Percentiles rank a stretch among this genome's conserved stretches.
phyloP scores from a whole-genome alignment of 2,113 vertebrate species.

The Anolis sagrei region DNA sequence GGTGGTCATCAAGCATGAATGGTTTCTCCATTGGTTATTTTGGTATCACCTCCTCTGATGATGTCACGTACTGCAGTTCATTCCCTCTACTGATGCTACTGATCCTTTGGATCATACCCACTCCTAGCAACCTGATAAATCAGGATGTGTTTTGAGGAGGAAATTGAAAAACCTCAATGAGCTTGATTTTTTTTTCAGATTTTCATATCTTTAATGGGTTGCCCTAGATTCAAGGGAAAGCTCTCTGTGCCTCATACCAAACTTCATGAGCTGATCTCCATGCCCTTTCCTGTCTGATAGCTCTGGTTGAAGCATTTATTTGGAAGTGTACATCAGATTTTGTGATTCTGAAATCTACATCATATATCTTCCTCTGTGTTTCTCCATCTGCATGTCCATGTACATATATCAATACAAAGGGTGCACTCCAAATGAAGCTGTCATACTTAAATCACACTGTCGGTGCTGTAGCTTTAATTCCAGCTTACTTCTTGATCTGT shows the following conservation, averaged over 20 bases:
- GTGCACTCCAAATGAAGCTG: slow-evolving; percentile 36
- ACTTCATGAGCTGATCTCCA: background rate
- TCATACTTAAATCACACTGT: slow-evolving; percentile 27
- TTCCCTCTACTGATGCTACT: no score
- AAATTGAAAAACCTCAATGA: no score
- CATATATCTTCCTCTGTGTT: background rate
- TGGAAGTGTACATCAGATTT: slow-evolving; percentile 2
- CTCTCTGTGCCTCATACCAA: background rate
- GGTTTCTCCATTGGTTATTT: no score
- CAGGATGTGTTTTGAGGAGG: no score
- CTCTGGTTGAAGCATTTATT: background rate
- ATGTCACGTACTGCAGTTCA: no score
- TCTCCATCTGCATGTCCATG: background rate
- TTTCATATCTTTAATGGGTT: background rate
- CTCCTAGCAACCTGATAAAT: no score
- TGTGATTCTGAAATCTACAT: slow-evolving; percentile 3
- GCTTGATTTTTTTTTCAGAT: background rate
- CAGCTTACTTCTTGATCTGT: slow-evolving; percentile 52
- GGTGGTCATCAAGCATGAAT: no score
- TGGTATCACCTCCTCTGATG: no score
- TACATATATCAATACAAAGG: background rate
- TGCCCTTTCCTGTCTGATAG: background rate
- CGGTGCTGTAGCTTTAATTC: slow-evolving; percentile 53
- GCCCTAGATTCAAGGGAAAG: no score
- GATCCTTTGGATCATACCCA: no score